Evolutionary conservation across 2,888 invertebrate species (phyloP), one percentile per base, ranked within the genome.

Genomic region (Melanchra persicariae): DNA sequence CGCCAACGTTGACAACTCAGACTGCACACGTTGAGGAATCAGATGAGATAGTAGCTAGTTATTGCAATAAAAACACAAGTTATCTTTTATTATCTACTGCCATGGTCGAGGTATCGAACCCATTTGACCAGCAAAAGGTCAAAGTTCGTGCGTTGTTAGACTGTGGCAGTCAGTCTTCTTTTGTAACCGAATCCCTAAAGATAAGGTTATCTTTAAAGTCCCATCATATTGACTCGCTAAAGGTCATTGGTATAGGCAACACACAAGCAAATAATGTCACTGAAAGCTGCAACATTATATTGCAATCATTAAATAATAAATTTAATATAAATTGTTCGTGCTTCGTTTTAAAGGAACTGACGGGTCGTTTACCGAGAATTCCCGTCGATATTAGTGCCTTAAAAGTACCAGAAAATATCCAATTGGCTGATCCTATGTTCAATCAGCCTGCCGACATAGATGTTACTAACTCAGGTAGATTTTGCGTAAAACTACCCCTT

Each of bases 331-430:
- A 2, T 12, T 62, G 51, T 24, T 62, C 62, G 1, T 85, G 81
- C 62, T 43, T 79, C 26, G 82, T 84, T 8, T 22, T 84, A 10
- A 64, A 74, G 1, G 76, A 82, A 58, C 34, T 83, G n/a, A 68
- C 77, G 1, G 61, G 58, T n/a, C n/a, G n/a, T n/a, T n/a, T n/a
- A n/a, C n/a, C n/a, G n/a, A n/a, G n/a, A n/a, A n/a, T n/a, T n/a
- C n/a, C n/a, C n/a, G n/a, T n/a, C n/a, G n/a, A n/a, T n/a, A n/a
- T n/a, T n/a, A n/a, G n/a, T n/a, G n/a, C n/a, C n/a, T n/a, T n/a
- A n/a, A n/a, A n/a, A n/a, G n/a, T n/a, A n/a, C n/a, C n/a, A n/a
- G n/a, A n/a, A n/a, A n/a, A n/a, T n/a, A n/a, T n/a, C n/a, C n/a
- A n/a, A n/a, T n/a, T n/a, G n/a, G n/a, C n/a, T n/a, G n/a, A n/a